These are phyloP conservation scores for Callionymus lyra DNA, from an alignment of 2,113 vertebrate genomes.

Conservation along the genomic window DNA sequence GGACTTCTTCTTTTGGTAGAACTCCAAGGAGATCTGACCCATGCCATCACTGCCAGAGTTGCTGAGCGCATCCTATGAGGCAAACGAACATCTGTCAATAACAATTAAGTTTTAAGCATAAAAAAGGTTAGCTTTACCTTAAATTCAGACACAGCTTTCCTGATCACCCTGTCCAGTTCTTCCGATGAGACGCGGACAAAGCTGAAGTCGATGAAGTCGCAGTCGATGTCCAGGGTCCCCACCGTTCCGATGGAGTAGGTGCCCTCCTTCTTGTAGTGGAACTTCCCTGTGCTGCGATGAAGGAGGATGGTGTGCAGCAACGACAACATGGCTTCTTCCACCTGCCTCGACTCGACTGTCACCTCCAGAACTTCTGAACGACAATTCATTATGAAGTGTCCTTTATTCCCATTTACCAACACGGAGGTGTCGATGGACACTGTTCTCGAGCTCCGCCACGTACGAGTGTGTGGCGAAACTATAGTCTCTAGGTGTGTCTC, in stretches of 20 bases:
- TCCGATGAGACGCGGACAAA: constrained; percentile 88
- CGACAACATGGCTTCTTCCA: constrained; percentile 88
- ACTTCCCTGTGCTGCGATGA: constrained; percentile 96
- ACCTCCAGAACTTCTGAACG: constrained; percentile 92
- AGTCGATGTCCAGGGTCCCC: constrained; percentile 89
- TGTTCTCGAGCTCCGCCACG: not conserved
- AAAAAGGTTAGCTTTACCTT: constrained; percentile 80
- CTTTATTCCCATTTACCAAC: constrained; percentile 19
- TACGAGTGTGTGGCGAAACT: constrained; percentile 2
- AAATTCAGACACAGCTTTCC: constrained; percentile 85
- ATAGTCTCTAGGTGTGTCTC: too few relatives aligned
- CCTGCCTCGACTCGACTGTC: constrained; percentile 89
- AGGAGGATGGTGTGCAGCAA: constrained; percentile 87
- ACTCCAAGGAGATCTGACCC: constrained; percentile 94
- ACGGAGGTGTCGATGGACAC: not conserved
- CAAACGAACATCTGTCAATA: too few relatives aligned
- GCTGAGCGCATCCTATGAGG: constrained; percentile 78
- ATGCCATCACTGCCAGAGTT: constrained; percentile 84
- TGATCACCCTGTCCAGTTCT: constrained; percentile 87
- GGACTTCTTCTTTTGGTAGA: constrained; percentile 98
- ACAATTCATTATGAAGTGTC: constrained; percentile 77
- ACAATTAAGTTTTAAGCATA: too few relatives aligned
- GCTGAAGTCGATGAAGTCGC: constrained; percentile 92
- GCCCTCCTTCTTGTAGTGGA: constrained; percentile 98
- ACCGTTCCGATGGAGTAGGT: constrained; percentile 97